phyloP scores from a whole-genome alignment of 2,797 vertebrate species.

The Intellagama lesueurii region DNA sequence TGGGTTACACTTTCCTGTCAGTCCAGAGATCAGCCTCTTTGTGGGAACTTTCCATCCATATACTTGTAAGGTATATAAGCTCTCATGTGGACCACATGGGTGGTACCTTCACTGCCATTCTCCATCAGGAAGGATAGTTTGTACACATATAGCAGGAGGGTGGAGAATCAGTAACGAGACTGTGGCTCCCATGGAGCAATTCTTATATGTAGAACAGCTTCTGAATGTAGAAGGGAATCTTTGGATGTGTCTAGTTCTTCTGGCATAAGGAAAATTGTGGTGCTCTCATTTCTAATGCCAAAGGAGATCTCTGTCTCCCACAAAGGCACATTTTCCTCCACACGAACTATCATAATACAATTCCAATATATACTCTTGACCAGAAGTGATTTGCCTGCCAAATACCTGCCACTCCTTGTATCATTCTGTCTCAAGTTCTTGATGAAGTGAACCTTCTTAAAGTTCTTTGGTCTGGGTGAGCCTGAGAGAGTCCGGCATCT shows the following conservation, averaged over 20 bases:
- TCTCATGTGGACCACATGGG: not conserved
- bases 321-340: not conserved
- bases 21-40: not conserved
- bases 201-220: not conserved
- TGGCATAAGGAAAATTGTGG: not conserved
- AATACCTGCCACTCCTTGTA: slow-evolving; percentile 95
- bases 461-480: slow-evolving; percentile 99
- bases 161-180: not conserved
- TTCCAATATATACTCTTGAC: accelerated
- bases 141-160: not conserved
- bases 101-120: not conserved
- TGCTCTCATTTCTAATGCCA: not conserved
- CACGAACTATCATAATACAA: not conserved
- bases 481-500: slow-evolving; percentile 98
- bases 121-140: not conserved
- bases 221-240: not conserved
- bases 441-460: slow-evolving; percentile 99
- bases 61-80: not conserved
- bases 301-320: not conserved
- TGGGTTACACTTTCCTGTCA: not conserved
- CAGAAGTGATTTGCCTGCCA: not conserved
- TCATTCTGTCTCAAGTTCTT: slow-evolving; percentile 98
- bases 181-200: not conserved
- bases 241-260: not conserved
- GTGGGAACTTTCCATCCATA: not conserved